Conservation (phyloP, 2,888 invertebrate species). For the Monochamus alternatus region DNA sequence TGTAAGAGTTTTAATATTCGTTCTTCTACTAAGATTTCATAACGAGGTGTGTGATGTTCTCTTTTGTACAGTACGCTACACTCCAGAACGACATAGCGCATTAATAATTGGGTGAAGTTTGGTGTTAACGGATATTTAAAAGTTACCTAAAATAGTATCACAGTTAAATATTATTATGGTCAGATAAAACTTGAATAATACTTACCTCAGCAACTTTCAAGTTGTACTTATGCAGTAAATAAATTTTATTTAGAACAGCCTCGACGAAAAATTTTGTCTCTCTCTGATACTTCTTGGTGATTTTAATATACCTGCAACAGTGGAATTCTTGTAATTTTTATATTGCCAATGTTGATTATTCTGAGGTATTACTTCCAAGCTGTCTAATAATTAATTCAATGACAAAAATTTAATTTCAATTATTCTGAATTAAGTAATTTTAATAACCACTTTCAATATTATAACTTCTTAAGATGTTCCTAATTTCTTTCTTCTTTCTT, state of each 20-base stretch:
- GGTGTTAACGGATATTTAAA: constrained; percentile 52
- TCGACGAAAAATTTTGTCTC: constrained; percentile 50
- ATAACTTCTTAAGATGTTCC: constrained; percentile 2
- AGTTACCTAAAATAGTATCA: constrained; percentile 48
- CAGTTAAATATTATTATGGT: neutral
- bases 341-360: neutral
- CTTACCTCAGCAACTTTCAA: constrained; percentile 55
- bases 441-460: constrained; percentile 6
- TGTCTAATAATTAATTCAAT: neutral
- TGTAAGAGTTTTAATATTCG: constrained; percentile 48
- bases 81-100: constrained; percentile 60
- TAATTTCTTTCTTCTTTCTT: constrained; percentile 23
- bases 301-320: constrained; percentile 55
- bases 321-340: constrained; percentile 9
- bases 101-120: constrained; percentile 54
- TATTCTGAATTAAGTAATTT: neutral
- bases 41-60: constrained; percentile 29
- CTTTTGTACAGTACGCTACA: constrained; percentile 55
- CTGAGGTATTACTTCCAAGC: neutral
- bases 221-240: constrained; percentile 57
- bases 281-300: constrained; percentile 46
- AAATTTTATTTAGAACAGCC: constrained; percentile 51
- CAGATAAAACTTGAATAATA: neutral
- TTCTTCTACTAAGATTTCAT: constrained; percentile 43
- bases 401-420: neutral